These are phyloP conservation scores for Leptinotarsa texana DNA, from an alignment of 1,140 invertebrate genomes.

Conservation along the genomic window DNA sequence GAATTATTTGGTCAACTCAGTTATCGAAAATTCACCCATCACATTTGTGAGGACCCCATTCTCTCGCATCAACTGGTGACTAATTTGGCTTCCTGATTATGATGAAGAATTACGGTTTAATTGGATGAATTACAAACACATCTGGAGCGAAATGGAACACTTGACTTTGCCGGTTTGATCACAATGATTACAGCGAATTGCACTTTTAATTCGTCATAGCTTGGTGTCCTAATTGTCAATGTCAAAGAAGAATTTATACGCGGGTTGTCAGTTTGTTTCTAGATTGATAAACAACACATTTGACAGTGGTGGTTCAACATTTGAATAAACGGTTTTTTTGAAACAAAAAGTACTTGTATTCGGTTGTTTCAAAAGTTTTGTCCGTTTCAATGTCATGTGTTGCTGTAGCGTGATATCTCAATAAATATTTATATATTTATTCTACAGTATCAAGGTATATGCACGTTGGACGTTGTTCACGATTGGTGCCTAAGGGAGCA, in stretches of 20 bases:
- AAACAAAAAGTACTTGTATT: background rate
- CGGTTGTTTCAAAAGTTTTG: no score
- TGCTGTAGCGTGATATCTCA: background rate
- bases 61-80: background rate
- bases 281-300: no score
- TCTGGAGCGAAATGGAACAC: background rate
- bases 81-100: background rate
- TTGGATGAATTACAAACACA: background rate
- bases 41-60: background rate
- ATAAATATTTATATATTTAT: no score
- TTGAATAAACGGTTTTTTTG: background rate
- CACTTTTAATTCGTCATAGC: background rate
- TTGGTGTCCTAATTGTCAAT: slow-evolving; percentile 5
- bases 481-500: no score
- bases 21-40: background rate
- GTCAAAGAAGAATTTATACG: background rate
- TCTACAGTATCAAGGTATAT: no score
- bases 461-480: no score
- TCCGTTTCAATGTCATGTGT: no score
- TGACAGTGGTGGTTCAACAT: background rate
- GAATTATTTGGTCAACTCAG: no score
- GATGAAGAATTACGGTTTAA: background rate
- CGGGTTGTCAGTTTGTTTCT: background rate
- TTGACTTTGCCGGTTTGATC: background rate
- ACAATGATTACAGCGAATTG: background rate